Evolutionary conservation across 1,140 invertebrate species (phyloP).

Genomic region (Caenorhabditis tropicalis): DNA sequence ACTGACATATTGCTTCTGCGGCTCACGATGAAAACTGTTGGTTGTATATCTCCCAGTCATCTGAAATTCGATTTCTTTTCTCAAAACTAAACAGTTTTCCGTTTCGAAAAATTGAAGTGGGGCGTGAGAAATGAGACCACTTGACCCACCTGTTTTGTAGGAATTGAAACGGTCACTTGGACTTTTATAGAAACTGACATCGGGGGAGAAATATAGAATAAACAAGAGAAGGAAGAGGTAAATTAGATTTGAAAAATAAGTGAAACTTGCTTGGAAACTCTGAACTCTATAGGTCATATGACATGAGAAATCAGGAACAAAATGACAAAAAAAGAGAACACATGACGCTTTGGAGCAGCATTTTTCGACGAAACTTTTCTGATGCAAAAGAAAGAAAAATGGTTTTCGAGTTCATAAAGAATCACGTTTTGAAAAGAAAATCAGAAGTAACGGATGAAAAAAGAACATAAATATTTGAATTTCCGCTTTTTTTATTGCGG

Average conservation of each 20-base stretch:
- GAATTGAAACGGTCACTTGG: constrained; percentile 32
- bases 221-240: background rate
- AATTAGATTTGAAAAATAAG: background rate
- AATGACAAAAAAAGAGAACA: constrained; percentile 23
- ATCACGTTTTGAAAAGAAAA: background rate
- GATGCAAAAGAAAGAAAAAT: background rate
- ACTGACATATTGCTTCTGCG: background rate
- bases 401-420: background rate
- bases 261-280: background rate
- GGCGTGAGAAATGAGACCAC: background rate
- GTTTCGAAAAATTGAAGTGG: constrained; percentile 9
- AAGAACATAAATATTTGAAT: background rate
- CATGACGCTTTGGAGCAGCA: background rate
- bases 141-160: constrained; percentile 37
- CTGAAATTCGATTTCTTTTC: background rate
- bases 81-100: background rate
- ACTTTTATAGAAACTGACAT: constrained; percentile 23
- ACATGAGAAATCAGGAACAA: constrained; percentile 19
- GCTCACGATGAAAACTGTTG: background rate
- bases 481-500: background rate
- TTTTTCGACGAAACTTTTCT: background rate
- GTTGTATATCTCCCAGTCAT: constrained; percentile 7
- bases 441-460: background rate
- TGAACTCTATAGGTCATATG: background rate
- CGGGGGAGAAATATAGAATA: background rate